Base-by-base conservation (phyloP, 30 jellyfish, hydroid and myxozoan genomes). In the Hydra vulgaris region DNA sequence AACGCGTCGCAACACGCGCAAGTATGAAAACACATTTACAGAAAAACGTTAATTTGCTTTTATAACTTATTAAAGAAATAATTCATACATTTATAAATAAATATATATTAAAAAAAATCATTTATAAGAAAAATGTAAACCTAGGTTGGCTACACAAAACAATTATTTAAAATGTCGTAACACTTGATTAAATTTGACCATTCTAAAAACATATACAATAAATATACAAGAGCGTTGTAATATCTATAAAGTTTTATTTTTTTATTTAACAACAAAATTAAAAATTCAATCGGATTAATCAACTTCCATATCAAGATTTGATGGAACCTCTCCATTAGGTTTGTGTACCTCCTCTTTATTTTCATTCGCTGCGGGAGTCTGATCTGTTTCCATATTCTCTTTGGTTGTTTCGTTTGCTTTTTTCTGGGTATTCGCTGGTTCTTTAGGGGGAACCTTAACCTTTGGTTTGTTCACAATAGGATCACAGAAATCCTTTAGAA, bases 381-480 rank as follows among this genome's bases (percentile, higher is more conserved):
- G 0, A 21, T 69, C 95, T 72, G 89, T 67, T 26, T 69, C 75
- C 74, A 21, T 76, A 1, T 54, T 27, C 26, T 81, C 82, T 27
- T 25, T 56, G 0, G 76, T 21, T 21, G 86, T 25, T 26, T 55
- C 72, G 19, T 71, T 67, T 16, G 80, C 82, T 27, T 77, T 81
- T 24, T 40, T 74, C 61, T 81, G 94, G 22, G 77, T 81, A 78
- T 81, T 82, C 24, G 54, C 81, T 27, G 73, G 89, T 0, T 82
- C 86, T 52, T 80, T 86, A 23, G 98, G 98, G 54, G 96, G 98
- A 74, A 56, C 96, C 79, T 91, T 91, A 19, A 96, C 96, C 82
- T 86, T 91, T 19, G 98, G 82, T 53, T 86, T 91, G n/a, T 89
- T 86, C 8, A 91, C 98, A 23, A 91, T 91, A 8, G 95, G 92